Evolutionary conservation across 2,113 vertebrate genomes (phyloP).

Genomic region (Syngnathus scovelli): DNA sequence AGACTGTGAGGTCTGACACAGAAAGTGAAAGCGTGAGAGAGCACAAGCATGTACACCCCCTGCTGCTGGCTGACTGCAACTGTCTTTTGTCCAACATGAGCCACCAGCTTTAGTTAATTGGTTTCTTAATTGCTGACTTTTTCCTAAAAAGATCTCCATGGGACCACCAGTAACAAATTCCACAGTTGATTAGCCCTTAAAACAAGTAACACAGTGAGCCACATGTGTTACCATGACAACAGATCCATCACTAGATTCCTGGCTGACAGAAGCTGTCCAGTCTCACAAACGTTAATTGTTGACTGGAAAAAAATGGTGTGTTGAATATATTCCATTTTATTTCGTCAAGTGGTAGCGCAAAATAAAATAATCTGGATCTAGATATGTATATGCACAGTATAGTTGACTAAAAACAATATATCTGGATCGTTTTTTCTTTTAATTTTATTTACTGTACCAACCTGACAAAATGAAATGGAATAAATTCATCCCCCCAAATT

Average conservation of each 20-base stretch:
- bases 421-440: too few relatives aligned
- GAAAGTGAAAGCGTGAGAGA: background rate
- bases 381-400: too few relatives aligned
- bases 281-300: conserved; percentile 24
- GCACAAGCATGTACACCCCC: conserved; percentile 1
- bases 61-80: conserved; percentile 1
- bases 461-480: too few relatives aligned
- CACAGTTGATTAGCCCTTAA: background rate
- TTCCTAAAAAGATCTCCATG: background rate
- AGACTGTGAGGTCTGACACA: conserved; percentile 37
- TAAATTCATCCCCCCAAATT: too few relatives aligned
- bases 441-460: too few relatives aligned
- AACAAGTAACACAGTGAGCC: background rate
- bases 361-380: too few relatives aligned
- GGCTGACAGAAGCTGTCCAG: conserved; percentile 18
- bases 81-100: background rate
- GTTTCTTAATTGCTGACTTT: background rate
- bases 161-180: conserved; percentile 11
- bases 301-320: conserved; percentile 9
- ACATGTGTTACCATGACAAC: conserved; percentile 19
- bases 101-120: background rate
- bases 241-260: conserved; percentile 6
- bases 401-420: too few relatives aligned
- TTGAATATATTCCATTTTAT: too few relatives aligned
- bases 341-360: too few relatives aligned